Evolutionary conservation across 2,113 vertebrate genomes (phyloP), one percentile per base, ranked within the genome.

Genomic region (Perccottus glenii): DNA sequence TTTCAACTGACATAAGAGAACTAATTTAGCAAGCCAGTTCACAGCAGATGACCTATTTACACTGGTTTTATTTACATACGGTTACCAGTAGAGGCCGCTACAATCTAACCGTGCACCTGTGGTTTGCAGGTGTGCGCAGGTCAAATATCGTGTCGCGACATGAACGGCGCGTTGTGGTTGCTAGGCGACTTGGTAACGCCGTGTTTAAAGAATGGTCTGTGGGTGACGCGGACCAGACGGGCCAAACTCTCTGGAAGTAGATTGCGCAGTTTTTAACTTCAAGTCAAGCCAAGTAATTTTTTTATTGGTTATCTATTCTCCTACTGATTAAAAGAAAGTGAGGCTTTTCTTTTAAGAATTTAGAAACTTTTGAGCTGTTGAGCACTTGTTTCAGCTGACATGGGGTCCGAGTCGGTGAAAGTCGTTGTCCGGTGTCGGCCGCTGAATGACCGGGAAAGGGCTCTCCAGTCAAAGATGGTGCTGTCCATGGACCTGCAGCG

Each of bases 351-450:
- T 14, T 4, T 35, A 35, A 35, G 12, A 36, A 55, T 55, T 12
- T n/a, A 1, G 5, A 46, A 3, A 45, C 10, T 14, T 5, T 42
- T 11, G 8, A 46, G 4, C 38, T 9, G 47, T 12, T 3, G 1
- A 16, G 14, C 11, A 16, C 12, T 42, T 11, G 8, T 42, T 6
- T 10, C 27, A 38, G 15, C 45, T 27, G 63, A 1, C 11, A 94
- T 96, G 96, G 90, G 93, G 5, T 88, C 89, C 0, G 96, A 95
- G 90, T 84, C 91, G 0, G 93, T 98, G 82, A 95, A 92, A 83
- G 95, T 96, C 78, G 88, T 95, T 9, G 93, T 96, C 64, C 85
- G 93, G 55, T 95, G 95, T 86, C 84, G 94, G 19, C 95, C 93
- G 5, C 88, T 94, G 85, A 95, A 90, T 5, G 89, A 90, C 57